These are phyloP conservation scores for Chrosomus eos DNA, from an alignment of 2,797 vertebrate species.

Conservation along the genomic window DNA sequence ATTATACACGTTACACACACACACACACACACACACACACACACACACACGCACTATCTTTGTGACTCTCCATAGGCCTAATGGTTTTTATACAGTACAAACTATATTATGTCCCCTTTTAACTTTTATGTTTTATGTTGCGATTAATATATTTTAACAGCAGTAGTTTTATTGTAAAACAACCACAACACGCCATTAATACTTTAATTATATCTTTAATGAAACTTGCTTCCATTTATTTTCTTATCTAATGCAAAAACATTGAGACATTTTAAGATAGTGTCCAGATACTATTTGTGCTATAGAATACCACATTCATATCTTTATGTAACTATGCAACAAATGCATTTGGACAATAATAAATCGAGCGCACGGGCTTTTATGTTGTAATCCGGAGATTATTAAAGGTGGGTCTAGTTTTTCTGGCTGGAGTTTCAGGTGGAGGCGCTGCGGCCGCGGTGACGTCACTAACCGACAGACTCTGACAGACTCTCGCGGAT, in stretches of 20 bases:
- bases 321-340: background rate
- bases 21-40: too few relatives aligned
- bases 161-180: too few relatives aligned
- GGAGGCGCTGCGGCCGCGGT: slow-evolving; percentile 10
- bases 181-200: too few relatives aligned
- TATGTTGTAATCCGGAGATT: background rate
- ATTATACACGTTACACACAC: too few relatives aligned
- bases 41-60: too few relatives aligned
- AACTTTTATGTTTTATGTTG: too few relatives aligned
- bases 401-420: slow-evolving; percentile 13
- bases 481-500: background rate
- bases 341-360: background rate
- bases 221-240: background rate
- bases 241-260: background rate
- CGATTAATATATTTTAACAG: too few relatives aligned
- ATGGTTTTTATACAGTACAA: too few relatives aligned
- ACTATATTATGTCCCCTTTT: too few relatives aligned
- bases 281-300: background rate
- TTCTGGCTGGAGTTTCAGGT: slow-evolving; percentile 7
- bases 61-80: too few relatives aligned
- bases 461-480: background rate
- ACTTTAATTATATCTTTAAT: too few relatives aligned
- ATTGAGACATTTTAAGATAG: background rate
- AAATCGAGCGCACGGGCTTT: background rate
- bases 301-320: background rate